phyloP scores from a whole-genome alignment of 2,113 vertebrate genomes.

The Scolopax mira region DNA sequence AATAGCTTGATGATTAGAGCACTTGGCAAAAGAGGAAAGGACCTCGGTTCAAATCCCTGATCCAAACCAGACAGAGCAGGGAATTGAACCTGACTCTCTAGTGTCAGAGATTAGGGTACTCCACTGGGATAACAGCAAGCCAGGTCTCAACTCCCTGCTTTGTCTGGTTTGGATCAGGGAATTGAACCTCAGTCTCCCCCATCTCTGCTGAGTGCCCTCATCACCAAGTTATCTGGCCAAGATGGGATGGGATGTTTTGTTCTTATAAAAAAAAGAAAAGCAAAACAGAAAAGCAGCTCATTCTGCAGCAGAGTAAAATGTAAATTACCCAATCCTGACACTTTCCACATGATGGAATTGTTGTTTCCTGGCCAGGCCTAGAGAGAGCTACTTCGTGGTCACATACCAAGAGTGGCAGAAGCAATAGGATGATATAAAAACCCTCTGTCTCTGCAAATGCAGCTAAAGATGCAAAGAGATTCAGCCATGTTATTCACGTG shows the following conservation, averaged over 20 bases:
- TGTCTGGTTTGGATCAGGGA: constrained; percentile 42
- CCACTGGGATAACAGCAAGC: constrained; percentile 10
- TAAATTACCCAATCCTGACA: background rate
- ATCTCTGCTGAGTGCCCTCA: background rate
- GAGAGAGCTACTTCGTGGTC: background rate
- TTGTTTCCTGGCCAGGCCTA: background rate
- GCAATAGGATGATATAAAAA: background rate
- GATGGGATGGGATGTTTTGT: background rate
- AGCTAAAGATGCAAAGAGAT: background rate
- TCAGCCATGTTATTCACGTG: background rate
- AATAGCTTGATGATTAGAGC: constrained; percentile 38
- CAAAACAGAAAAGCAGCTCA: background rate
- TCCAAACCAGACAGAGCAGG: constrained; percentile 47
- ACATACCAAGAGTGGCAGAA: background rate
- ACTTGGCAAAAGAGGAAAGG: background rate
- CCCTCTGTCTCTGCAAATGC: background rate
- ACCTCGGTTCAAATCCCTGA: constrained; percentile 14
- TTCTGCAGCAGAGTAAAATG: background rate
- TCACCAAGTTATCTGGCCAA: background rate
- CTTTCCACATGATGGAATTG: constrained; percentile 3
- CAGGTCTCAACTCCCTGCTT: constrained; percentile 27
- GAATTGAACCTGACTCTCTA: constrained; percentile 26
- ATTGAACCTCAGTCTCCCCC: background rate
- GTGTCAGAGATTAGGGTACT: constrained; percentile 52
- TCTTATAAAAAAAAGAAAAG: background rate